phyloP scores from a whole-genome alignment of 2,113 vertebrate species.

The Smithornis capensis region DNA sequence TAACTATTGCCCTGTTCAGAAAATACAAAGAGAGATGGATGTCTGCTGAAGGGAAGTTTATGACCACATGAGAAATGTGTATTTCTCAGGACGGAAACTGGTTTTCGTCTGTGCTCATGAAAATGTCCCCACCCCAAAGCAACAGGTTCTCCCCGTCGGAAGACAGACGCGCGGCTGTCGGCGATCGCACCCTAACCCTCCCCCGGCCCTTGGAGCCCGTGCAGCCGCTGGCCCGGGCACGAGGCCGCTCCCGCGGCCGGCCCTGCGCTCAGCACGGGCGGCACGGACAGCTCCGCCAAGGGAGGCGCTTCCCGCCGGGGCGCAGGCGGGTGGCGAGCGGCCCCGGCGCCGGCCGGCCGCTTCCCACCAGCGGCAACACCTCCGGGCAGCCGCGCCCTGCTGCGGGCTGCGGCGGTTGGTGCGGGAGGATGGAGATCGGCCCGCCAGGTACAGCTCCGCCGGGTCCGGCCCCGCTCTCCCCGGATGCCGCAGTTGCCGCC shows the following conservation, averaged over 20 bases:
- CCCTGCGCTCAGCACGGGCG: constrained; percentile 46
- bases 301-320: background rate
- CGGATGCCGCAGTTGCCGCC: background rate
- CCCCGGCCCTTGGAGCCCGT: background rate
- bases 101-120: background rate
- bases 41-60: background rate
- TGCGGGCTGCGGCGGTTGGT: background rate
- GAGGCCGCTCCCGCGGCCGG: background rate
- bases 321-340: no score
- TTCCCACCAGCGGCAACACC: background rate
- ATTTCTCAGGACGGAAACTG: background rate
- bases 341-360: background rate
- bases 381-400: background rate
- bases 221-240: background rate
- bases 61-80: background rate
- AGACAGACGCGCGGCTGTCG: background rate
- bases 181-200: background rate
- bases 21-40: background rate
- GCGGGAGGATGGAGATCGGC: background rate
- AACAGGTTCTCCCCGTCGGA: background rate
- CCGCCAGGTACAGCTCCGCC: background rate
- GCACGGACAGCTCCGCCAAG: constrained; percentile 56
- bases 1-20: background rate
- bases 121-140: background rate
- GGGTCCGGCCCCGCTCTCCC: background rate